A percentile compares a stretch with the other conserved stretches of the same genome.
Evolutionary conservation across 1,140 invertebrate genomes (phyloP).

Genomic region (Pygmarrhopalites habei): DNA sequence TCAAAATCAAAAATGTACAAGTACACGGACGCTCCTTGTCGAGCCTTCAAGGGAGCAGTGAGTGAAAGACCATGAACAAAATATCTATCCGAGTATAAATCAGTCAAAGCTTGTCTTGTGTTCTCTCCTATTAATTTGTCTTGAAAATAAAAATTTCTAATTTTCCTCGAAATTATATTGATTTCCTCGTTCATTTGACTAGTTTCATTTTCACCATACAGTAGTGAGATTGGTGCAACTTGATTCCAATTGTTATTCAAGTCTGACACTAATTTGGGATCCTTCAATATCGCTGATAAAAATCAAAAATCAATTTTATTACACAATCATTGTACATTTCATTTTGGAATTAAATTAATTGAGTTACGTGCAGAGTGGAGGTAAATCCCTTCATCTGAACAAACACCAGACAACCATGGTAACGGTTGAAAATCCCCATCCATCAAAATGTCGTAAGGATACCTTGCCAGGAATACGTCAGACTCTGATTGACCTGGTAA

Average conservation of each 20-base stretch:
- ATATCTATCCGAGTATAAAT: constrained; percentile 1
- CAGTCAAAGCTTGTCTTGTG: neutral
- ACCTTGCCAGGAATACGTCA: constrained; percentile 9
- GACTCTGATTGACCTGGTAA: constrained; percentile 4
- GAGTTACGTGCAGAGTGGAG: constrained; percentile 11
- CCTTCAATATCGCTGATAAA: neutral
- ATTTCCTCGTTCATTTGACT: neutral
- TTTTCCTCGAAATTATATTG: neutral
- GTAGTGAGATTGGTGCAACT: neutral
- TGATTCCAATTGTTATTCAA: neutral
- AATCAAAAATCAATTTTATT: neutral
- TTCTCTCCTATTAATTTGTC: neutral
- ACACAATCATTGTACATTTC: neutral
- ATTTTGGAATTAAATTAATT: neutral
- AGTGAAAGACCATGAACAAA: neutral
- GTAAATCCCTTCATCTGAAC: constrained; percentile 11
- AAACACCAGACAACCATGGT: constrained; percentile 12
- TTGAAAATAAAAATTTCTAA: constrained; percentile 4
- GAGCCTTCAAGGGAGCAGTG: neutral
- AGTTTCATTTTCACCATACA: neutral
- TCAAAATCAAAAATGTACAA: neutral
- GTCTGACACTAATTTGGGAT: neutral
- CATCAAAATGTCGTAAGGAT: constrained; percentile 11
- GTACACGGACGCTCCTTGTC: neutral
- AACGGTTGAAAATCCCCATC: neutral